Evolutionary conservation across 2,797 vertebrate genomes (phyloP), one percentile per base, ranked within the genome.

Genomic region (Anniella stebbinsi): DNA sequence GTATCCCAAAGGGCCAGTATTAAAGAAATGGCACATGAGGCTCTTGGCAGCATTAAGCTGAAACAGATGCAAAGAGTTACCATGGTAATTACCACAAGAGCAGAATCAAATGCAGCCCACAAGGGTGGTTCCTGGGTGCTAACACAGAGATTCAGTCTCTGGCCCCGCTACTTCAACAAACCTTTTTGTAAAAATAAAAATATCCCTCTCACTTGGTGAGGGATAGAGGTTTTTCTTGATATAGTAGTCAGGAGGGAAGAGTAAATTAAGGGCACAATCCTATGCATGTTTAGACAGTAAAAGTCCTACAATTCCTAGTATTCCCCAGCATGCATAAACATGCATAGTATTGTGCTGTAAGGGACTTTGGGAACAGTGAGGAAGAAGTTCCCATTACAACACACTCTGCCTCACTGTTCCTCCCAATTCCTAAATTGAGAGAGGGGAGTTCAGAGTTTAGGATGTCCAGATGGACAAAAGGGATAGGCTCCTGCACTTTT

Each of bases 31-130:
- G 51, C 60, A 80, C 75, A 80, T 60, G 63, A 54, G 30, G 51
- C 38, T 75, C 38, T 73, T 83, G 54, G 54, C 38, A 75, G 57
- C 70, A 83, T 82, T 88, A 41, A 67, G 25, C 38, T 66, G 57
- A 87, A 76, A 60, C 48, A 88, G 36, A 36, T 54, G 45, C 6
- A 69, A 38, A 60, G 54, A 45, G 66, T 60, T 73, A 73, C 80
- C 54, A 82, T 88, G 12, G 87, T 63, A 73, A 88, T 88, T 88
- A 41, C 80, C 51, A 60, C 17, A 73, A 54, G 30, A 88, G 51
- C 82, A 63, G 36, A 73, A 54, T 73, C 80, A 82, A 88, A 81
- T 45, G 25, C 11, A 63, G 66, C 51, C 9, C 73, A 48, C 57
- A 63, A 45, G 60, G 28, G 51, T 8, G 30, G 30, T 78, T 77